Base-by-base conservation (phyloP, 2,888 invertebrate genomes). In the Volucella zonaria region DNA sequence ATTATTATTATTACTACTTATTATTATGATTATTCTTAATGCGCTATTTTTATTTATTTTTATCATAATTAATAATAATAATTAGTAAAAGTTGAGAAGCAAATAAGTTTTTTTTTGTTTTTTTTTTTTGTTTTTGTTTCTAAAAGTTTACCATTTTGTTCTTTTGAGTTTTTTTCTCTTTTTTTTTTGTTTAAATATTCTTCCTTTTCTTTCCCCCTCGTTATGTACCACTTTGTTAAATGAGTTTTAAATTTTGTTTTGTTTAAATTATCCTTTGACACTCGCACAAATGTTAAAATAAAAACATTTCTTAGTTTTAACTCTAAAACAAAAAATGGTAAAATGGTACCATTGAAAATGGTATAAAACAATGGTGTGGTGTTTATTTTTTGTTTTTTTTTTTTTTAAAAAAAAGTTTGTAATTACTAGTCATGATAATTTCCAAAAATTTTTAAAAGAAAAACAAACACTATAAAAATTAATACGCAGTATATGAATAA, bases 361-460 rank as follows among this genome's bases (percentile, higher is more conserved):
- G 66, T 67, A 78, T 56, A 67, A 82, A 68, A 45, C 67, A 68
- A 74, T 68, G 68, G 82, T 79, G 82, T 79, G 82, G 77, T 82
- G 68, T 82, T 82, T 47, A 11, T 49, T 18, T 67, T 42, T 74
- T 10, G 9, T 31, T 14, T 8, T 61, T 8, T 59, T 43, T 54
- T 74, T 61, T 56, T 62, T 43, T 18, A 31, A 66, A 80, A 61
- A 18, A 64, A 74, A 79, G 75, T 83, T 83, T 83, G 54, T 76
- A 80, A 75, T 61, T 71, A 83, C 83, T 83, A 83, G 83, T 83
- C 83, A 83, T 83, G 66, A 75, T 83, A 80, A 76, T 66, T 80
- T 83, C 83, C 70, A 83, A 80, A 78, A 78, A 70, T 47, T 73
- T 73, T 54, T 47, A 74, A 74, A 47, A 15, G 42, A 75, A 59